Conservation (phyloP, 2,113 vertebrate species). For the Xenopus borealis region DNA sequence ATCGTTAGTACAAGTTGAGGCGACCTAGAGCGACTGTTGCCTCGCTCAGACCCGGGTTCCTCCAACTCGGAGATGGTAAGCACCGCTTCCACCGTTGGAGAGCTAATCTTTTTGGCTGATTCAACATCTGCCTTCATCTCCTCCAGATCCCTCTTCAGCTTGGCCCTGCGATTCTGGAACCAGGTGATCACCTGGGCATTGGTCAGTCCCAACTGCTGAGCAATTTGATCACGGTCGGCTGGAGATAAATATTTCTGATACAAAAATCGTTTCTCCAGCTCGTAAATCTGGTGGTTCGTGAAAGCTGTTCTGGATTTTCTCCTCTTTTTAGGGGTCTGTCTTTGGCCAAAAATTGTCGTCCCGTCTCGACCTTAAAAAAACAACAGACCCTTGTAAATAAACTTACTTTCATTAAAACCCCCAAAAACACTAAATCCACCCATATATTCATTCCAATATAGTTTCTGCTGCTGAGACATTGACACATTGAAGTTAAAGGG, state of each 20-base stretch:
- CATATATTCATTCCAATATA: no score
- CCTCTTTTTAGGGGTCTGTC: constrained; percentile 89
- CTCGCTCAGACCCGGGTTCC: constrained; percentile 74
- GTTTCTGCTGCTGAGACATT: no score
- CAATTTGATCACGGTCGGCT: constrained; percentile 93
- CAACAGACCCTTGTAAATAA: not conserved
- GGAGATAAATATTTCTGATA: constrained; percentile 96
- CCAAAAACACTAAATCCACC: no score
- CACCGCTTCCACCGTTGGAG: constrained; percentile 81
- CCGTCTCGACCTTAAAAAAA: constrained; percentile 83
- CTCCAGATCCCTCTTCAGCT: constrained; percentile 93
- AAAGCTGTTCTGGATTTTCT: constrained; percentile 95
- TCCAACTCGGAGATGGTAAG: constrained; percentile 85
- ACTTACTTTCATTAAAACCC: no score
- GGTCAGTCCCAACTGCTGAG: constrained; percentile 90
- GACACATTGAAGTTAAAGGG: no score
- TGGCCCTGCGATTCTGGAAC: constrained; percentile 96
- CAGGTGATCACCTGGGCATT: constrained; percentile 98
- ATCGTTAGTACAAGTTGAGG: constrained; percentile 62
- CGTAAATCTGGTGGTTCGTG: constrained; percentile 95
- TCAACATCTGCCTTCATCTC: constrained; percentile 97
- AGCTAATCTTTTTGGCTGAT: constrained; percentile 86
- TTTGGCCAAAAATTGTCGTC: constrained; percentile 88
- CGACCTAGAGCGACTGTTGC: constrained; percentile 65
- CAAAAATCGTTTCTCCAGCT: constrained; percentile 92